Conservation (phyloP, 2,888 invertebrate species). For the Trissolcus brochymenae region DNA sequence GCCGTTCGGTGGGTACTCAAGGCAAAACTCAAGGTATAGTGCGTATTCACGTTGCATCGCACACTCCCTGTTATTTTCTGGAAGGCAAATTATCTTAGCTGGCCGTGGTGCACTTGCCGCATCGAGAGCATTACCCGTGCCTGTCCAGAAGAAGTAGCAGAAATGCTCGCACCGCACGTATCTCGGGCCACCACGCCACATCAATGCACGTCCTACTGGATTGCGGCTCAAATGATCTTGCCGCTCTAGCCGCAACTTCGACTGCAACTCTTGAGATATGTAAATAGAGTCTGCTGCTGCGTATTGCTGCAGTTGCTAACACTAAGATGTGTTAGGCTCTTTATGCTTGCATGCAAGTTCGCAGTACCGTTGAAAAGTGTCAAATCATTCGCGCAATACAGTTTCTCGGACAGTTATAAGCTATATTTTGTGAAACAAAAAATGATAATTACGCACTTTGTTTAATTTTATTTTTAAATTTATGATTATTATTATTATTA, state of each 20-base stretch:
- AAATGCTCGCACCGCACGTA: slow-evolving; percentile 70
- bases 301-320: neutral
- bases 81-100: slow-evolving; percentile 66
- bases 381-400: slow-evolving; percentile 9
- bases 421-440: neutral
- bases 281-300: slow-evolving; percentile 36
- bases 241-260: slow-evolving; percentile 39
- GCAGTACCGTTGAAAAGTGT: slow-evolving; percentile 10
- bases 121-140: slow-evolving; percentile 61
- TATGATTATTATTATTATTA: no score
- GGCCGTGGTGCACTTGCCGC: slow-evolving; percentile 60
- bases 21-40: slow-evolving; percentile 31
- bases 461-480: no score
- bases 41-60: slow-evolving; percentile 56
- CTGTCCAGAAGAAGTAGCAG: slow-evolving; percentile 73
- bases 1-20: slow-evolving; percentile 34
- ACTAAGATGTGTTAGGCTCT: neutral
- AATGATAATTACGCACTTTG: neutral
- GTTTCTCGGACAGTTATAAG: neutral
- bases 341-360: slow-evolving; percentile 10
- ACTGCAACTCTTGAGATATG: slow-evolving; percentile 45
- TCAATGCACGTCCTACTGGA: slow-evolving; percentile 76
- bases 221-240: slow-evolving; percentile 68
- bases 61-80: slow-evolving; percentile 68
- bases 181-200: slow-evolving; percentile 73